These are phyloP conservation scores for Prochilodus magdalenae DNA, from an alignment of 2,113 vertebrate species.

Conservation along the genomic window DNA sequence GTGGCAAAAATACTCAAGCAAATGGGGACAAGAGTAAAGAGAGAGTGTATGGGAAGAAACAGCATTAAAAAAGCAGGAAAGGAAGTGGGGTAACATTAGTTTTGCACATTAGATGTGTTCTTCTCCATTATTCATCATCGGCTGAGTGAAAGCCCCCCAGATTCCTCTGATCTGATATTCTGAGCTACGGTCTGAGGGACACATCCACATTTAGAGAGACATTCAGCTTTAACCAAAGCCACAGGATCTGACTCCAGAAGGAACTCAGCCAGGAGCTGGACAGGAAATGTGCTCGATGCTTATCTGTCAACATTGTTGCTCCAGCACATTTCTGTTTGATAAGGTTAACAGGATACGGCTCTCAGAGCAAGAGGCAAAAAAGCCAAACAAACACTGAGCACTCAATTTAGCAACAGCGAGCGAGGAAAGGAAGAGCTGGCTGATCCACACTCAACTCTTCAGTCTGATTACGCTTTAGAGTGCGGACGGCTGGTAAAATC, in stretches of 20 bases:
- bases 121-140: conserved; percentile 52
- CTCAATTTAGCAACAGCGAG: not conserved
- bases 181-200: conserved; percentile 28
- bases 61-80: conserved; percentile 21
- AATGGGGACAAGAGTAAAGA: conserved; percentile 41
- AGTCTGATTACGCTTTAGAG: too few relatives aligned
- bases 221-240: conserved; percentile 24
- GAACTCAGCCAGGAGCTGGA: conserved; percentile 21
- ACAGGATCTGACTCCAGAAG: conserved; percentile 28
- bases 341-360: conserved; percentile 36
- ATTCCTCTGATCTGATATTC: conserved; percentile 43
- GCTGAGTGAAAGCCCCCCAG: conserved; percentile 40
- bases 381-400: conserved; percentile 6
- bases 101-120: conserved; percentile 52
- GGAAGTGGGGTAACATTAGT: conserved; percentile 53
- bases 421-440: not conserved
- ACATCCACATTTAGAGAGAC: conserved; percentile 18
- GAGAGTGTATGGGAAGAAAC: not conserved
- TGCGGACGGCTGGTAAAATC: not conserved
- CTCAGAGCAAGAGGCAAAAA: conserved; percentile 34
- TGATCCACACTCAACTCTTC: not conserved
- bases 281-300: conserved; percentile 31
- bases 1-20: conserved; percentile 59
- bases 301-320: conserved; percentile 33
- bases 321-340: conserved; percentile 45